Evolutionary conservation across 2,113 vertebrate species (phyloP), one percentile per base, ranked within the genome.

Genomic region (Zeus faber): DNA sequence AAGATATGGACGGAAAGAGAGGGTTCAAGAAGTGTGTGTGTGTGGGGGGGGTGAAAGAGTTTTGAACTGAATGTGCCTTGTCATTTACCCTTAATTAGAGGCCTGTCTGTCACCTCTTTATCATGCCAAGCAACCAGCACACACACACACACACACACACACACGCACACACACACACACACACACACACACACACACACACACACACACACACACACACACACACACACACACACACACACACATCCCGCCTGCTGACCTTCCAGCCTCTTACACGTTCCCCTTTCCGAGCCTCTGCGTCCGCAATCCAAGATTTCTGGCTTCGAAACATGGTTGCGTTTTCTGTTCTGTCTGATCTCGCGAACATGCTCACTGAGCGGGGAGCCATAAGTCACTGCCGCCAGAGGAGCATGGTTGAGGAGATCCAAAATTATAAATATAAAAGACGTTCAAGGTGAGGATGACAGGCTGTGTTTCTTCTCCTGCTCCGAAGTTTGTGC

Each of bases 81-180:
- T 75, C 26, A 27, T 48, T 55, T 54, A 37, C 41, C 37, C 57
- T 16, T 62, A 53, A 72, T 72, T 57, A 55, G 37, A 58, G 31
- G 54, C 39, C 0, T 14, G 46, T 51, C 61, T 13, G 24, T 62
- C 55, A 22, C 13, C 5, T 35, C 46, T 63, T 33, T n/a, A 44
- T 58, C 14, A 1, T 7, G 22, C 31, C 18, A 37, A 37, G n/a
- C 31, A 6, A 23, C 21, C 6, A 8, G 23, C 44, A 46, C 44
- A 46, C 2, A 46, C 44, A 46, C 44, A 23, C 44, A 22, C 21
- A 46, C 21, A 46, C 44, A 46, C 21, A 23, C 44, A 46, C 44
- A 46, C 44, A 46, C 13, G 13, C 44, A 24, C 44, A 6, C 44
- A 46, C 44, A 2, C 20, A 46, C 44, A 6, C 44, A 46, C 21